Evolutionary conservation across 2,888 invertebrate genomes (phyloP).

Genomic region (Rhogogaster chlorosoma): DNA sequence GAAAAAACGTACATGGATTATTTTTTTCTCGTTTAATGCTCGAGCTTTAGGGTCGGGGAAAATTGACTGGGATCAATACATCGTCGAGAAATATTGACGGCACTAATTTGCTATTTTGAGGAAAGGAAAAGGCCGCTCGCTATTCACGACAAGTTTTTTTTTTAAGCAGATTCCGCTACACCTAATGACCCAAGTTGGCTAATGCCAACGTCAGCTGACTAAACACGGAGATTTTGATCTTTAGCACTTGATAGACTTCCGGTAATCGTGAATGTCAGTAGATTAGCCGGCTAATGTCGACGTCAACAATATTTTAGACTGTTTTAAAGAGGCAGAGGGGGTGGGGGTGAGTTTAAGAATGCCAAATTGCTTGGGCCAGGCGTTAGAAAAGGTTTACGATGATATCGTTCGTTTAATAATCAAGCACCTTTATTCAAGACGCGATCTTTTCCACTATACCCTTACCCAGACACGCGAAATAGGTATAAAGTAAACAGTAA

Average conservation of each 20-base stretch:
- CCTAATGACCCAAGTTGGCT: slow-evolving; percentile 18
- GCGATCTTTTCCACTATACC: neutral
- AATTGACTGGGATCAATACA: neutral
- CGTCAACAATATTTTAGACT: neutral
- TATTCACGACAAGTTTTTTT: neutral
- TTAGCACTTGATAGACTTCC: slow-evolving; percentile 22
- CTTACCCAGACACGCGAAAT: slow-evolving; percentile 9
- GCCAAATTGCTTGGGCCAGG: slow-evolving; percentile 13
- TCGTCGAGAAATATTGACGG: neutral
- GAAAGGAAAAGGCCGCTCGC: neutral
- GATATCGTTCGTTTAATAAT: slow-evolving; percentile 11
- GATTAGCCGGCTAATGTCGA: slow-evolving; percentile 32
- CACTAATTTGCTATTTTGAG: neutral
- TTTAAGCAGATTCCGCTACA: neutral
- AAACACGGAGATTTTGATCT: slow-evolving; percentile 30
- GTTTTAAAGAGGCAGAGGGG: neutral
- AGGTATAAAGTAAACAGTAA: slow-evolving; percentile 24
- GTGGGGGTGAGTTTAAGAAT: neutral
- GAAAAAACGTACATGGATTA: neutral
- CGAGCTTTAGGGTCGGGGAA: neutral
- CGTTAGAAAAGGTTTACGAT: neutral
- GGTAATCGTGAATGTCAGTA: slow-evolving; percentile 6
- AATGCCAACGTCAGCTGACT: slow-evolving; percentile 36
- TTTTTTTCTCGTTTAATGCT: neutral
- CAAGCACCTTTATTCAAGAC: neutral